Base-by-base conservation (phyloP, 1,140 invertebrate species). In the Battus philenor region DNA sequence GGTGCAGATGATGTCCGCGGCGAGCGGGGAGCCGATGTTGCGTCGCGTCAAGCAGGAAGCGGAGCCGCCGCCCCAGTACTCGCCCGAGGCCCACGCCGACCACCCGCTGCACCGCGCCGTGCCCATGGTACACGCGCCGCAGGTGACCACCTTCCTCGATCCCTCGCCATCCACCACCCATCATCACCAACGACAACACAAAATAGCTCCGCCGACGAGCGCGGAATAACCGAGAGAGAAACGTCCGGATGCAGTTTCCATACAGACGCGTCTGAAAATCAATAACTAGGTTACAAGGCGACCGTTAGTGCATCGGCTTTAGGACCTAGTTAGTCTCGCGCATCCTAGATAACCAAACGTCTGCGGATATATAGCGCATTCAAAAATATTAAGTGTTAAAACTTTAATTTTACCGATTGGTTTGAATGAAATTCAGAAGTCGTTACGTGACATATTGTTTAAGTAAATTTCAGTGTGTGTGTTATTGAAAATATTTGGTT, bases 1-100 rank as follows among this genome's bases (percentile, higher is more conserved):
- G 80, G 80, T 80, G 52, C 76, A 79, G 54, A 80, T 84, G 70
- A 84, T 84, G 76, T 77, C 74, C 11, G 70, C 68, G 10, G 80
- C 77, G 44, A 72, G 63, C 31, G 73, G 70, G 12, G 79, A 83
- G 38, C 69, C 65, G 13, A 54, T 80, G 57, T 47, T 84, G 32
- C 67, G 75, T 1, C 65, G 80, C 3, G 80, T 84, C n/a, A 84
- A 84, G 47, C 80, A 84, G 39, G 80, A 84, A 43, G 68, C 66
- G 0, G 80, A 84, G 26, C 74, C 69, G 1, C 58, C 73, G 31
- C 69, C 69, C 18, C 74, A 77, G 56, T 80, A 76, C 59, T 70
- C 75, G 22, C 62, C 78, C 64, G 15, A 62, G 68, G 2, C 62
- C 47, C 41, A 64, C 9, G 7, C 61, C 2, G 54, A 59, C 12